Evolutionary conservation across 2,113 vertebrate species (phyloP), one percentile per base, ranked within the genome.

Genomic region (Columba janthina): DNA sequence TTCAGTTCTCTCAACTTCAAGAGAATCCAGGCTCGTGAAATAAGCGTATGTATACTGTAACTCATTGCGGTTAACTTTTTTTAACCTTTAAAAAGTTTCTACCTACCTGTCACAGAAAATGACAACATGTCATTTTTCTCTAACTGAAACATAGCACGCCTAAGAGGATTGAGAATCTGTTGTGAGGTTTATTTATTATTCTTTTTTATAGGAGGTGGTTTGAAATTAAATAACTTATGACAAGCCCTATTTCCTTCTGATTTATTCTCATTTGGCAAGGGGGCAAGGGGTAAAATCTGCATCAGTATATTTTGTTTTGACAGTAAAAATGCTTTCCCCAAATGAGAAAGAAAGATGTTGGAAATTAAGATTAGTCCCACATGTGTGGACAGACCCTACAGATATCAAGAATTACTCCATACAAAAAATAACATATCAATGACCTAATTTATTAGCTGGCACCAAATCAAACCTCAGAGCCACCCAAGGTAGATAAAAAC

Each of bases 401-500:
- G 78, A 69, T 72, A 93, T 64, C 60, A 85, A 88, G 44, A 92
- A 87, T 88, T 87, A 73, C 58, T 69, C 72, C 48, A 67, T n/a
- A 88, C 22, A 79, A 87, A 58, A 93, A 66, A 72, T 51, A 90
- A 71, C 36, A 40, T 85, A 92, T 87, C 66, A 87, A 70, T 94
- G 71, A 83, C 71, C 44, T 95, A 96, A 97, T 95, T 94, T 96
- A 88, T 91, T 83, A 90, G 34, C 92, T 95, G 86, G 92, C 80
- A 91, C 25, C 14, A 32, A 66, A 44, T 89, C 94, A 96, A 95
- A 91, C 86, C 84, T 96, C 77, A 46, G 67, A 95, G 84, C 48
- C 86, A 94, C 74, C 34, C 85, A 95, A 96, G 60, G 77, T 72
- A 94, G 86, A 36, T 83, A 91, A 94, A 88, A 70, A 32, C 48